phyloP scores from a whole-genome alignment of 1,140 invertebrate species.

The Drosophila melanica region DNA sequence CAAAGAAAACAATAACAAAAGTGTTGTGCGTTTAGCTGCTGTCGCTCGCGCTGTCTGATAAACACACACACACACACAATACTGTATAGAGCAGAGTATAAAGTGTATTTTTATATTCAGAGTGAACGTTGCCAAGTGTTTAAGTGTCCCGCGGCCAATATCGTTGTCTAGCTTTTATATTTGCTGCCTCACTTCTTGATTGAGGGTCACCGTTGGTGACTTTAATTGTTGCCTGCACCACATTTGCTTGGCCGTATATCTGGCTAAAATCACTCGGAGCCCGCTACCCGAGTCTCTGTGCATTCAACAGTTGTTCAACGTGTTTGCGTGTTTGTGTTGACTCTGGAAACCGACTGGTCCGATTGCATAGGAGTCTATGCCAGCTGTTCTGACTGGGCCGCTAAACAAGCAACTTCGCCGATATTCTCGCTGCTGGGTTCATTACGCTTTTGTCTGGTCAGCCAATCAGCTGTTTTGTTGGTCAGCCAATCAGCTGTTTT shows the following conservation, averaged over 20 bases:
- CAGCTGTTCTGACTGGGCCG: conserved; percentile 31
- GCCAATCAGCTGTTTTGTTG: conserved; percentile 29
- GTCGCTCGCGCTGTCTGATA: conserved; percentile 22
- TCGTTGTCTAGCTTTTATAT: conserved; percentile 18
- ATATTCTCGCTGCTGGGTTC: not conserved
- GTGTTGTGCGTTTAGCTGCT: conserved; percentile 25
- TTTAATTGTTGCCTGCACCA: conserved; percentile 20
- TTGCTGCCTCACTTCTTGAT: conserved; percentile 25
- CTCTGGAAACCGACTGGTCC: conserved; percentile 8
- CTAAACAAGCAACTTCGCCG: not conserved
- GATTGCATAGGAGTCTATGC: conserved; percentile 9
- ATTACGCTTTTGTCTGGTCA: conserved; percentile 4
- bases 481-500: conserved; percentile 4
- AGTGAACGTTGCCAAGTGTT: conserved; percentile 47
- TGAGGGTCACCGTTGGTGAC: conserved; percentile 44
- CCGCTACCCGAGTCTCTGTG: too few relatives aligned
- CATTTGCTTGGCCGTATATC: not conserved
- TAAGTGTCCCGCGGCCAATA: conserved; percentile 7
- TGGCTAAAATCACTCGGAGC: not conserved
- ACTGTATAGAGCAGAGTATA: not conserved
- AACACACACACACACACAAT: conserved; percentile 35
- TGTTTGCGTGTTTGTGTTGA: conserved; percentile 16
- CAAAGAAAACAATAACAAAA: conserved; percentile 20
- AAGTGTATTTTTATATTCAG: conserved; percentile 39
- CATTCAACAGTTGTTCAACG: conserved; percentile 30